Evolutionary conservation across 2,797 vertebrate species (phyloP).

Genomic region (Anolis apletophallus): DNA sequence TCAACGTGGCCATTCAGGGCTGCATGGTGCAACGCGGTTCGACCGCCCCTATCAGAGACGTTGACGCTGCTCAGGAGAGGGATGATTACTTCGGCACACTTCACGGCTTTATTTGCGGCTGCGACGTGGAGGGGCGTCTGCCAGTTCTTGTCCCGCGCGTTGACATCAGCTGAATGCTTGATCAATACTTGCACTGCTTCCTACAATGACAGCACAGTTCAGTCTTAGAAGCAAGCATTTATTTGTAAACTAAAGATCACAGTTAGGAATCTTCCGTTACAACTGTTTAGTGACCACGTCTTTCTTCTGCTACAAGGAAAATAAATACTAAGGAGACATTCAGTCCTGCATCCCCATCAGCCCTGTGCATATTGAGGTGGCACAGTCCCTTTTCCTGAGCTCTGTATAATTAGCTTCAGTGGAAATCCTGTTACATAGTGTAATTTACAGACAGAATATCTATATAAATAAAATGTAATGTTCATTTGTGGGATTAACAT

Average conservation of each 20-base stretch:
- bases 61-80: conserved; percentile 95
- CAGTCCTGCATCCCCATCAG: not conserved
- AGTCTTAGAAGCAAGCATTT: not conserved
- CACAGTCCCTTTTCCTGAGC: not conserved
- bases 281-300: not conserved
- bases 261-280: not conserved
- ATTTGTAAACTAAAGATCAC: not conserved
- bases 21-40: conserved; percentile 94
- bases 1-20: conserved; percentile 94
- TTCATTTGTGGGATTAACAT: too few species aligned
- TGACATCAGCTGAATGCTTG: conserved; percentile 95
- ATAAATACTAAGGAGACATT: not conserved
- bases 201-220: conserved; percentile 71
- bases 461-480: too few species aligned
- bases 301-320: not conserved
- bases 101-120: conserved; percentile 91
- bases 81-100: conserved; percentile 92
- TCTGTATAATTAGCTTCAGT: not conserved
- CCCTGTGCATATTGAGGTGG: not conserved
- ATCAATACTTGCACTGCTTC: conserved; percentile 93
- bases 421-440: not conserved
- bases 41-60: conserved; percentile 93
- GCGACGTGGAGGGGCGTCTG: conserved; percentile 96
- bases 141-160: conserved; percentile 98
- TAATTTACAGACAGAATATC: too few species aligned